Evolutionary conservation across 2,888 invertebrate genomes (phyloP), one percentile per base, ranked within the genome.

Genomic region (Aspidiotus rigidus): DNA sequence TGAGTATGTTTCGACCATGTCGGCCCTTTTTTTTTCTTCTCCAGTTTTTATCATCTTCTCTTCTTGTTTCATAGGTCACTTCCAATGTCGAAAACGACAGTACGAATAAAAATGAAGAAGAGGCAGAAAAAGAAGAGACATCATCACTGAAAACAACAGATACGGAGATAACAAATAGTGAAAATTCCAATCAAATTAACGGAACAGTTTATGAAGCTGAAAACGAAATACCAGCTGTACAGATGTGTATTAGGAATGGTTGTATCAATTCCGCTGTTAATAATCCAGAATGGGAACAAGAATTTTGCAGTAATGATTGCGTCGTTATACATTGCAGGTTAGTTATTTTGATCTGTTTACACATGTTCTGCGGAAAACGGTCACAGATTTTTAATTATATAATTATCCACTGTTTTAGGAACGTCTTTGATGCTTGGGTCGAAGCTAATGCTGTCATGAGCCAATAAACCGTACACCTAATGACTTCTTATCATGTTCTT

Each of bases 251-350:
- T 76, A 87, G 94, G 72, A 88, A 88, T 76, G 93, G 93, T 74
- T 96, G 95, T 80, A 86, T 87, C 73, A 95, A 95, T 80, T 87
- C 87, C 59, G 93, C 94, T 73, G 87, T 93, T 75, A 86, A 91
- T 74, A 93, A 90, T 81, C 87, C 88, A 73, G 93, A 93, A 80
- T 95, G 95, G 95, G 95, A 95, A 79, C 92, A 92, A 78, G 95
- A 95, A 79, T 96, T 94, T 79, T 96, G 95, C 83, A 93, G 93
- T 80, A 94, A 93, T 80, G 93, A 95, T 80, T 96, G 95, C 81
- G 95, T 95, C 73, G 92, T 94, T 78, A 90, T 88, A 79, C 95
- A 96, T 80, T 95, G 95, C 86, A 89, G 93, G 87, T 86, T 78
- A 72, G 77, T 73, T 49, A 49, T 63, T 62, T 62, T 5, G 15